Evolutionary conservation across 2,113 vertebrate genomes (phyloP).

Genomic region (Ammodytes marinus): DNA sequence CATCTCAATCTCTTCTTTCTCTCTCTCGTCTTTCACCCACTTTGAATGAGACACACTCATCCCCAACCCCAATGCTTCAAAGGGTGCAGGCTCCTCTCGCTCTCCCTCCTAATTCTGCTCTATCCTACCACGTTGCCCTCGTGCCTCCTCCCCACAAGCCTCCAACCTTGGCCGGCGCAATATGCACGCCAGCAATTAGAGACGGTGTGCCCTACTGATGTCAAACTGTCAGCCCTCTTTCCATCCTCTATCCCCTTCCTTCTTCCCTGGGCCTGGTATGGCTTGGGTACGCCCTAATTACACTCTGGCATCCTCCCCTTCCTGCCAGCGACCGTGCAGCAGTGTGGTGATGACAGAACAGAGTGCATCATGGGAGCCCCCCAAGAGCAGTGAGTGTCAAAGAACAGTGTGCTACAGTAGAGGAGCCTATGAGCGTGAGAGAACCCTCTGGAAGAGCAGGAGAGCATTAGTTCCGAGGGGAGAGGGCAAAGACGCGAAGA

Average conservation of each 20-base stretch:
- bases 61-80: slow-evolving; percentile 41
- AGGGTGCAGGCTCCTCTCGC: slow-evolving; percentile 12
- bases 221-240: slow-evolving; percentile 77
- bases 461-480: slow-evolving; percentile 46
- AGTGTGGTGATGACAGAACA: slow-evolving; percentile 72
- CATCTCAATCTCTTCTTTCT: slow-evolving; percentile 1
- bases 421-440: slow-evolving; percentile 51
- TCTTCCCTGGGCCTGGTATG: slow-evolving; percentile 53
- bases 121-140: slow-evolving; percentile 27
- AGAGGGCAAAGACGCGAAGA: slow-evolving; percentile 6
- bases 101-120: slow-evolving; percentile 47
- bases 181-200: slow-evolving; percentile 73
- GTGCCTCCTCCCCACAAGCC: slow-evolving; percentile 35
- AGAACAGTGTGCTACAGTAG: slow-evolving; percentile 16
- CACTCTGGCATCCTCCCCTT: slow-evolving; percentile 61
- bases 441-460: slow-evolving; percentile 33
- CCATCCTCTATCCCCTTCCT: slow-evolving; percentile 5
- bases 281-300: slow-evolving; percentile 77
- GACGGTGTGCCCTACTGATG: slow-evolving; percentile 66
- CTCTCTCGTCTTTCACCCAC: background rate
- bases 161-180: slow-evolving; percentile 38
- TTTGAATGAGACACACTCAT: slow-evolving; percentile 43
- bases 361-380: slow-evolving; percentile 62
- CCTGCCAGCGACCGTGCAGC: slow-evolving; percentile 58
- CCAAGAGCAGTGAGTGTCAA: slow-evolving; percentile 46